Conservation (phyloP, 2,797 vertebrate genomes). For the Coregonus suidteri region DNA sequence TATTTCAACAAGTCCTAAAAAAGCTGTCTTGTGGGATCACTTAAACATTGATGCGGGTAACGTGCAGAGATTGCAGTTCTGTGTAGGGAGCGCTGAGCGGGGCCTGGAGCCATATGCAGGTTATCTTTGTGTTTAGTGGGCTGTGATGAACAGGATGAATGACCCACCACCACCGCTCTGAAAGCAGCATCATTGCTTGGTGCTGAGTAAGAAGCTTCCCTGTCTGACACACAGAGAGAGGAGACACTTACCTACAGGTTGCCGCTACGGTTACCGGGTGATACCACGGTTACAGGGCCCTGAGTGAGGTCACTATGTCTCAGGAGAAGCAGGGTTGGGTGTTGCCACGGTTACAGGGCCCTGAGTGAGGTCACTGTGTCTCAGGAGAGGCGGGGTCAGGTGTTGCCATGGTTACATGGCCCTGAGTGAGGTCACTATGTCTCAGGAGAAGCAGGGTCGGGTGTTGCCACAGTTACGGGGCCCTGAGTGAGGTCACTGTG, state of each 20-base stretch:
- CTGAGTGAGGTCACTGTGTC: too few species aligned
- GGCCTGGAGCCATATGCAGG: conserved; percentile 57
- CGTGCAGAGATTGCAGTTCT: conserved; percentile 64
- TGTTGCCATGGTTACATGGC: too few species aligned
- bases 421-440: too few species aligned
- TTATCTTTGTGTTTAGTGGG: conserved; percentile 53
- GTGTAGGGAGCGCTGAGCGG: conserved; percentile 7
- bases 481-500: background rate
- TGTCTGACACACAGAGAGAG: conserved; percentile 34
- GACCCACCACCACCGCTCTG: conserved; percentile 28
- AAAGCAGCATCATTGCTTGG: conserved; percentile 33
- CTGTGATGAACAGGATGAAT: conserved; percentile 59
- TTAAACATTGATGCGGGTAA: conserved; percentile 68
- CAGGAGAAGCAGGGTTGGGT: too few species aligned
- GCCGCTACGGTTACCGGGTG: conserved; percentile 19
- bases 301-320: too few species aligned
- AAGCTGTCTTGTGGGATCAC: conserved; percentile 58
- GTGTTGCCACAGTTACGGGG: conserved; percentile 14
- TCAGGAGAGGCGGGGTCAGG: too few species aligned
- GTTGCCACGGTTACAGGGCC: too few species aligned
- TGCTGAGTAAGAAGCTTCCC: background rate
- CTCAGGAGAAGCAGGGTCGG: too few species aligned
- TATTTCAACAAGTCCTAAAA: conserved; percentile 71
- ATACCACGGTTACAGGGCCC: conserved; percentile 14
- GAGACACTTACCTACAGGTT: conserved; percentile 42